Conservation (phyloP, 2,113 vertebrate genomes). For the Odontesthes bonariensis region DNA sequence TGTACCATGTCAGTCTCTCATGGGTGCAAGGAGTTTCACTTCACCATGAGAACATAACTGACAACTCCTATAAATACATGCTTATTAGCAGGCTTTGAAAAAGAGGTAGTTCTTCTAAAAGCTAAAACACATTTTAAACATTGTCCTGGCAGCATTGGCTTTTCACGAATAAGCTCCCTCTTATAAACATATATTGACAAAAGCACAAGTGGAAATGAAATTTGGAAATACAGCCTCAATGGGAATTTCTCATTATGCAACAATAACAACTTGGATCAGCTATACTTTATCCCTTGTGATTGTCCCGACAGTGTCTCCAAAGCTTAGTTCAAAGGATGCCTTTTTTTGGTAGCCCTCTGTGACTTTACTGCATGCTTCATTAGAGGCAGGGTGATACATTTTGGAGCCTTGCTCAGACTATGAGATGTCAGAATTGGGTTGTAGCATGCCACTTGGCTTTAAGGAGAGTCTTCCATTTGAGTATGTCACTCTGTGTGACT, state of each 20-base stretch:
- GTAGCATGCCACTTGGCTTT: background rate
- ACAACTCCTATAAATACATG: background rate
- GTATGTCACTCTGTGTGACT: background rate
- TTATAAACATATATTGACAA: background rate
- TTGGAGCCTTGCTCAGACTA: slow-evolving; percentile 34
- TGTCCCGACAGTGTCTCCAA: background rate
- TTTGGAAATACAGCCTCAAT: background rate
- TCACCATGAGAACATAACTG: slow-evolving; percentile 16
- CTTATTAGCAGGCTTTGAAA: background rate
- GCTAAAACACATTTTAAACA: too few relatives aligned
- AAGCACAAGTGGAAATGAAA: background rate
- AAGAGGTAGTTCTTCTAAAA: too few relatives aligned
- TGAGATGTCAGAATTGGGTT: slow-evolving; percentile 7
- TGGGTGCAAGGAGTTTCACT: slow-evolving; percentile 45
- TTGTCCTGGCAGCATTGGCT: too few relatives aligned
- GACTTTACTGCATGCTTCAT: slow-evolving; percentile 58
- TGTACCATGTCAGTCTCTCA: slow-evolving; percentile 10
- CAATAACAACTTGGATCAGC: background rate
- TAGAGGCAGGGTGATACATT: slow-evolving; percentile 61
- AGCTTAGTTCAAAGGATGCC: background rate
- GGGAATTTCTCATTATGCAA: background rate
- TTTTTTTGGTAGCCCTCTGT: slow-evolving; percentile 37
- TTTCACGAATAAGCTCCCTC: too few relatives aligned
- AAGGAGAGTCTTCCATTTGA: slow-evolving; percentile 4
- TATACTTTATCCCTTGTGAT: background rate